Evolutionary conservation across 2,888 invertebrate species (phyloP).

Genomic region (Stenotaenia linearis): DNA sequence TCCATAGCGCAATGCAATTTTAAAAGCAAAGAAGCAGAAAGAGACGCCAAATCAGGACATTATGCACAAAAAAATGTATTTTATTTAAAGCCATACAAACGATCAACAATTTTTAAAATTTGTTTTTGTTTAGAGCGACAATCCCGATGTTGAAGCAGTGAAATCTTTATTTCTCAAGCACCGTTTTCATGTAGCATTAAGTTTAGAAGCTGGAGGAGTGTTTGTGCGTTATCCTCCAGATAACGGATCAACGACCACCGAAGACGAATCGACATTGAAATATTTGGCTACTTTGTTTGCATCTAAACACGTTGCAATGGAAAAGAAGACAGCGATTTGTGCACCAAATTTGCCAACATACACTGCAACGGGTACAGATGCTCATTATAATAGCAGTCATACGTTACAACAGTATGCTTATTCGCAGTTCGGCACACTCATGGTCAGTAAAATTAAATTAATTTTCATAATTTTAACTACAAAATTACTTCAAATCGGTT

Average conservation of each 20-base stretch:
- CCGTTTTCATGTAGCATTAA: conserved; percentile 65
- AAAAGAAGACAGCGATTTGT: conserved; percentile 32
- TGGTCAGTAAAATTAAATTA: conserved; percentile 37
- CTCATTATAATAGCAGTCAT: conserved; percentile 31
- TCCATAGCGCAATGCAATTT: conserved; percentile 41
- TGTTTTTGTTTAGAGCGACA: conserved; percentile 37
- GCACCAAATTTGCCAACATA: conserved; percentile 10
- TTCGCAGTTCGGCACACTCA: conserved; percentile 38
- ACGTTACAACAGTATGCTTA: conserved; percentile 42
- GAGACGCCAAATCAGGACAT: conserved; percentile 37
- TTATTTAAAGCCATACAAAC: conserved; percentile 39
- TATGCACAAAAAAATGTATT: conserved; percentile 34
- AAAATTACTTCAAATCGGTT: not conserved
- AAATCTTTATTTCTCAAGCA: conserved; percentile 60
- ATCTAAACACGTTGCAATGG: conserved; percentile 38
- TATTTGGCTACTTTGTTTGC: conserved; percentile 39
- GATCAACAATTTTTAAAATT: conserved; percentile 35
- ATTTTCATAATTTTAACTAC: not conserved
- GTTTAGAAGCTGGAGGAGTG: conserved; percentile 66
- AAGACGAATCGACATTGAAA: conserved; percentile 37
- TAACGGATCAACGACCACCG: conserved; percentile 32
- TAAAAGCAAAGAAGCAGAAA: not conserved
- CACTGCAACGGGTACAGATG: conserved; percentile 2
- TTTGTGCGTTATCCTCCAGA: conserved; percentile 46
- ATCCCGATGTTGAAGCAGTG: conserved; percentile 51